Base-by-base conservation (phyloP, 2,113 vertebrate genomes). In the Hippopotamus amphibius region DNA sequence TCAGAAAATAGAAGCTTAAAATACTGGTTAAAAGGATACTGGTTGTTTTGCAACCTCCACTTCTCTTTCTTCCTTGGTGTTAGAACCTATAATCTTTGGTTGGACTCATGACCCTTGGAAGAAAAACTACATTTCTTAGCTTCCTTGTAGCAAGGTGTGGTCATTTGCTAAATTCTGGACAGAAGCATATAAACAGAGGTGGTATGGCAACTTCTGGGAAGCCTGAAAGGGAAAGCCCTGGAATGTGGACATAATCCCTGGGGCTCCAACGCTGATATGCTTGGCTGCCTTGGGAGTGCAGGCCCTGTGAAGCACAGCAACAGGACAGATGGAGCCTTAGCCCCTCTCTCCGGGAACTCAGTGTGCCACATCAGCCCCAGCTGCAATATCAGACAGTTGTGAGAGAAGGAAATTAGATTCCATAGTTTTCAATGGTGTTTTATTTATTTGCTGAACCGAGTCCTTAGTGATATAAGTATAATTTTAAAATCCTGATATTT, bases 391-490 rank as follows among this genome's bases (percentile, higher is more conserved):
- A 50, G 55, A 79, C 0, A 5, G 10, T 8, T n/a, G 9, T 57
- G 2, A 77, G 46, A 24, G 12, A 57, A 61, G 63, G 17, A 77
- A 82, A 48, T 41, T 41, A 57, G 24, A 63, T 53, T n/a, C 43
- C 26, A 21, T 68, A 85, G 55, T 83, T 92, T 84, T 66, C 72
- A 97, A 93, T 59, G 55, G 12, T 66, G 50, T 87, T 71, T 94
- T 24, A 69, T 30, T 74, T 95, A 72, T 90, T 90, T 96, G 59
- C 26, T 65, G 41, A 66, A 79, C 12, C 13, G 33, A 57, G n/a
- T 69, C 37, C 19, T 59, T 90, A 90, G 24, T 24, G 22, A 37
- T 68, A 11, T 43, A 59, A 91, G 8, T 63, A 77, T 17, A 82
- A 22, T 69, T 84, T 28, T 15, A 83, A 94, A 89, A 82, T 90